Conservation (phyloP, 1,140 invertebrate species). For the Tetragnatha versicolor region DNA sequence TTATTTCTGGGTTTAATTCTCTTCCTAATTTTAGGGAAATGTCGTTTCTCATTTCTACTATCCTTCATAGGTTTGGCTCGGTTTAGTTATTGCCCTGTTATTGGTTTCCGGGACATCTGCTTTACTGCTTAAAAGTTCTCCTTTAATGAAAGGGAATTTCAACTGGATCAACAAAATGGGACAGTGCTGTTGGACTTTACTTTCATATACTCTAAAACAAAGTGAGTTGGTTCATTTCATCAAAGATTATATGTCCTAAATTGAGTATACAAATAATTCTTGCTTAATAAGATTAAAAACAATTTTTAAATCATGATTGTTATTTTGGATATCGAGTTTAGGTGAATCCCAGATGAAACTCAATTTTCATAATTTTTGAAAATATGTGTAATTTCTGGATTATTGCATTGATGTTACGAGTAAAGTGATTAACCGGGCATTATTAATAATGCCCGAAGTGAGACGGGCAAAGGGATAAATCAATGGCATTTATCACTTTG, state of each 20-base stretch:
- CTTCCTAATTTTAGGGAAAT: neutral
- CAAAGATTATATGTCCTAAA: neutral
- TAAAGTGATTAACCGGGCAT: no score
- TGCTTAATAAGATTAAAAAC: neutral
- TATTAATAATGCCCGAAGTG: no score
- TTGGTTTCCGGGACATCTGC: neutral
- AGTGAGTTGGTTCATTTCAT: neutral
- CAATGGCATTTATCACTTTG: no score
- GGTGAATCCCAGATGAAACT: neutral
- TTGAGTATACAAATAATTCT: neutral
- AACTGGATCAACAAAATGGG: neutral
- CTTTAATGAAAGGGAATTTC: neutral
- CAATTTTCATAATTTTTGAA: no score
- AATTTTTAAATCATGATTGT: neutral
- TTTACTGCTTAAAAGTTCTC: neutral
- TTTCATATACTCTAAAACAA: constrained; percentile 7
- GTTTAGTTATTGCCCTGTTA: neutral
- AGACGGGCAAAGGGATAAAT: no score
- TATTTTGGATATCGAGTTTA: neutral
- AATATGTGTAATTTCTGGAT: no score
- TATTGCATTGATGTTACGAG: no score
- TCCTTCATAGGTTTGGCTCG: neutral
- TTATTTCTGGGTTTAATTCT: neutral
- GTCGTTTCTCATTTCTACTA: neutral
- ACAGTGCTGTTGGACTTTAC: constrained; percentile 3